Base-by-base conservation (phyloP, 2,888 invertebrate species). In the Metalampra italica region DNA sequence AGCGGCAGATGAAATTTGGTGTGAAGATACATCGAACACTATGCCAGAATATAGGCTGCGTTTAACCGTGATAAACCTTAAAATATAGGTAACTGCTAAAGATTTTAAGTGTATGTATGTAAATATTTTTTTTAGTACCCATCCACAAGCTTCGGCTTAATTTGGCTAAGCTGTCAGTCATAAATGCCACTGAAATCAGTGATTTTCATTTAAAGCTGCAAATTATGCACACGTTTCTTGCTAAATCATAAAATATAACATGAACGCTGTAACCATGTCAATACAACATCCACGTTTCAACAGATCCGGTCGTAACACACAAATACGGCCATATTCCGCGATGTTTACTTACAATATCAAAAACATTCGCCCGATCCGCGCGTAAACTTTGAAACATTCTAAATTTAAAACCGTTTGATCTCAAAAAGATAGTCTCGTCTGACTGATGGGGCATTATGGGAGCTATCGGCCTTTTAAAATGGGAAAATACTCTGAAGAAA, bases 321-420 rank as follows among this genome's bases (percentile, higher is more conserved):
- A 32, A 32, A 34, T 13, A 46, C 15, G 41, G 32, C 32, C 15
- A 57, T 59, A 56, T 57, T 68, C 67, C 56, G 62, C 52, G 52
- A 54, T 80, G 78, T 79, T 79, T 80, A 80, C 68, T 62, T 75
- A 74, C 68, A 75, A 80, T 81, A 79, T 78, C 68, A 63, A 72
- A 74, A 76, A 73, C 75, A 77, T 79, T 78, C 75, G 75, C 72
- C 63, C 66, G 64, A 65, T 64, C 62, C 57, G 58, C 63, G 62
- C 59, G 63, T 72, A 65, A 69, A 75, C 78, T 76, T 71, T 70
- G 71, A 71, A 70, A 66, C 61, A 60, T 68, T 66, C 77, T 78
- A 71, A 76, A 75, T 78, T 68, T 77, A 68, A 22, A 66, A 57
- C 66, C 78, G 29, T 83, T 85, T 85, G 83, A 83, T 83, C 74